These are phyloP conservation scores for Antedon mediterranea DNA, from an alignment of 53 echinoderm and acorn worm species.

Conservation along the genomic window DNA sequence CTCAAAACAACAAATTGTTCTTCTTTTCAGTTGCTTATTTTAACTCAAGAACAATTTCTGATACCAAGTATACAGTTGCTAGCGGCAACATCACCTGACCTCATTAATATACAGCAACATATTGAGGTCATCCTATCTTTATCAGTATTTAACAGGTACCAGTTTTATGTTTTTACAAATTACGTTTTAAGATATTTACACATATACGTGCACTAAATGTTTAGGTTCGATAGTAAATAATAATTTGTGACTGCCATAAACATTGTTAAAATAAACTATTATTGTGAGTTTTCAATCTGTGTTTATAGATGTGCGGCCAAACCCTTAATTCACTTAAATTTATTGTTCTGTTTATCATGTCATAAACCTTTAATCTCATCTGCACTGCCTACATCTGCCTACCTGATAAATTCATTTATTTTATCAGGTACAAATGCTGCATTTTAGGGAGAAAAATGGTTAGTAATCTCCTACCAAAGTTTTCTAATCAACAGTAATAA, in stretches of 20 bases:
- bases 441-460: no score
- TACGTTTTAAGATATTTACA: no score
- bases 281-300: background rate
- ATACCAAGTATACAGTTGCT: background rate
- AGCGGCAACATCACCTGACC: background rate
- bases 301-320: background rate
- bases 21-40: background rate
- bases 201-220: no score
- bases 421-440: no score
- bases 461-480: no score
- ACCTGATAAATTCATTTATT: no score
- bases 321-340: no score
- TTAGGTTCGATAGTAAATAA: background rate
- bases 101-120: background rate
- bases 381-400: no score
- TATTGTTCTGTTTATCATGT: no score
- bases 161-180: background rate
- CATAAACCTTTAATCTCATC: no score
- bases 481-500: no score
- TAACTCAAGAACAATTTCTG: background rate
- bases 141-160: background rate
- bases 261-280: background rate
- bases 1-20: background rate
- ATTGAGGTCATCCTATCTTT: background rate
- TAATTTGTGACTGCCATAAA: background rate